Evolutionary conservation across 2,888 invertebrate genomes (phyloP).

Genomic region (Julus scanicus): DNA sequence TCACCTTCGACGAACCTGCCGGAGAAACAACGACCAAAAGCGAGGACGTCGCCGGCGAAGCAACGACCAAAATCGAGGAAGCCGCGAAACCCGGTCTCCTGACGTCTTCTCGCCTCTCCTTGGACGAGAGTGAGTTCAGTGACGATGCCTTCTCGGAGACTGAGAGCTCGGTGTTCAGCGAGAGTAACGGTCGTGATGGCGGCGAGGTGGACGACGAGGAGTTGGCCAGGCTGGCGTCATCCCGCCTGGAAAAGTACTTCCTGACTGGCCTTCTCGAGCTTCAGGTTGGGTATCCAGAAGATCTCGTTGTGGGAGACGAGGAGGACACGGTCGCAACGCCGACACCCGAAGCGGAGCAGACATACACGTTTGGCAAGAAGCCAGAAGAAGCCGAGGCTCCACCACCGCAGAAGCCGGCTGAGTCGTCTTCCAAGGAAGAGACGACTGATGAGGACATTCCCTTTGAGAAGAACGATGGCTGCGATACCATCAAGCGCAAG

Average conservation of each 20-base stretch:
- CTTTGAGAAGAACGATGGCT: conserved; percentile 72
- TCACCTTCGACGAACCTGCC: conserved; percentile 78
- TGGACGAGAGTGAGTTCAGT: conserved; percentile 64
- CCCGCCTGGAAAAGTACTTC: conserved; percentile 89
- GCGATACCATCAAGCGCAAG: conserved; percentile 85
- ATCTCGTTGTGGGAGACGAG: conserved; percentile 57
- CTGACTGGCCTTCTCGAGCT: conserved; percentile 65
- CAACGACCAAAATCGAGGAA: background rate
- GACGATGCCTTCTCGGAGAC: conserved; percentile 71
- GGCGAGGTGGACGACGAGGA: conserved; percentile 70
- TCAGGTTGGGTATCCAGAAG: background rate
- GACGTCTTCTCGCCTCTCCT: background rate
- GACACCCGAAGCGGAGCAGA: background rate
- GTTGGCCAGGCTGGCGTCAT: conserved; percentile 78
- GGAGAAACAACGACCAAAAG: background rate
- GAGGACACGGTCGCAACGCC: conserved; percentile 70
- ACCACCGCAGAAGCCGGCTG: background rate
- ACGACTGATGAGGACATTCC: conserved; percentile 61
- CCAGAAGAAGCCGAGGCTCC: background rate
- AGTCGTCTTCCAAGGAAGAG: conserved; percentile 43
- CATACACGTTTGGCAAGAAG: background rate
- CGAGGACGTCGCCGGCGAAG: background rate
- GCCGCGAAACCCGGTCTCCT: background rate
- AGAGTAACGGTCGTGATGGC: conserved; percentile 75
- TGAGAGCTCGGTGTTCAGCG: conserved; percentile 84